Base-by-base conservation (phyloP, 2,797 vertebrate species). In the Danio tinwini region DNA sequence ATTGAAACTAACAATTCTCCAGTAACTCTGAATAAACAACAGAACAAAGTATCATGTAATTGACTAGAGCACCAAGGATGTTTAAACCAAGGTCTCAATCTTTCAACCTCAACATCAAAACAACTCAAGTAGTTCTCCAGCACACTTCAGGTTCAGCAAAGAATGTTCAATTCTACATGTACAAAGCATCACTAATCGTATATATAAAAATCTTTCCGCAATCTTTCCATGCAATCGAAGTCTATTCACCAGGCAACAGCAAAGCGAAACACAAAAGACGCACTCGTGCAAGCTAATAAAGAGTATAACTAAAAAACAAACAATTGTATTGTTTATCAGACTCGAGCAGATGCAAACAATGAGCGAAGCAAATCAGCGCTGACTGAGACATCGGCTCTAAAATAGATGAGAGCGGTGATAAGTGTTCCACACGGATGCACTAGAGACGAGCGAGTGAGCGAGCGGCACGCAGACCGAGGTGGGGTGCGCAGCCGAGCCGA, bases 341-440 rank as follows among this genome's bases (percentile, higher is more conserved):
- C 79, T 56, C 63, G 63, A 19, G 53, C 75, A 76, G 70, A 72
- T 71, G 68, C 61, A 65, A 71, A 81, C 78, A 68, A 80, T 76
- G 76, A 83, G 83, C 61, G 52, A 73, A 56, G 63, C 42, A 75
- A 80, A 80, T 77, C 85, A 82, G 81, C 61, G 77, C 44, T 79
- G 81, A 86, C 82, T 76, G 85, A 84, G 81, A 84, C 61, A 82
- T 76, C 69, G 77, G 64, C 50, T 67, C 59, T 81, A 82, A 87
- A 88, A 86, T 84, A 84, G 85, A 88, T 85, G 74, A 86, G 84
- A 84, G 77, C 75, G 80, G 81, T 75, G 83, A 87, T 87, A 84
- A 87, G 74, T 83, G 86, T 86, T 85, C 82, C 82, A 76, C 86
- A 84, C 76, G 86, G 83, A 84, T 85, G 82, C 78, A 71, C 68